Percentiles rank a stretch among this genome's conserved stretches.
Conservation (phyloP, 1,140 invertebrate species). For the Agrilus planipennis region DNA sequence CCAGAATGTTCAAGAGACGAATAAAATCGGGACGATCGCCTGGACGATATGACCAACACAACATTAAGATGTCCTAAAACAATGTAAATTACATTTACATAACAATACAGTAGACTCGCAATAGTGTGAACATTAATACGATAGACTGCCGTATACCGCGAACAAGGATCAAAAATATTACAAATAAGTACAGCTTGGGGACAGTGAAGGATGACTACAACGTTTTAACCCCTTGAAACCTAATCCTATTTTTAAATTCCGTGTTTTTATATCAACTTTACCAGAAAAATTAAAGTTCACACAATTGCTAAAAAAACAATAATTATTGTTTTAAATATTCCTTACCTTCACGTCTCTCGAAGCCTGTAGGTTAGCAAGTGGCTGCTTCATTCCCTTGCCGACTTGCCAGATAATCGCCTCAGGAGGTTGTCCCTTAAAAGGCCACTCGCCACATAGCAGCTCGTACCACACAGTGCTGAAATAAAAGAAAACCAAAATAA, state of each 20-base stretch:
- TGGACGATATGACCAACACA: constrained; percentile 84
- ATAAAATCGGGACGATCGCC: constrained; percentile 83
- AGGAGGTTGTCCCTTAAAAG: constrained; percentile 83
- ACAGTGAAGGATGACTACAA: too few species aligned
- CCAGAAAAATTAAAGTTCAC: too few species aligned
- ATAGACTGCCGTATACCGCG: too few species aligned
- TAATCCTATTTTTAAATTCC: too few species aligned
- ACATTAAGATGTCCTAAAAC: constrained; percentile 87
- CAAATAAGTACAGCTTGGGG: too few species aligned
- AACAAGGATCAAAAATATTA: too few species aligned
- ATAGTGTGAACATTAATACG: too few species aligned
- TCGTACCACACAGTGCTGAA: constrained; percentile 97
- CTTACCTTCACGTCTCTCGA: constrained; percentile 91
- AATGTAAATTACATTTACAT: too few species aligned
- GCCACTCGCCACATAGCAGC: constrained; percentile 90
- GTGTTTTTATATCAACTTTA: too few species aligned
- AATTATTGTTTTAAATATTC: constrained; percentile 4
- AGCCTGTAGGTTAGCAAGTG: constrained; percentile 85
- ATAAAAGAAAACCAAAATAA: constrained; percentile 26
- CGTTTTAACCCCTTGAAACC: too few species aligned
- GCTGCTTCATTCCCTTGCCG: constrained; percentile 91
- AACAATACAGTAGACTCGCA: too few species aligned
- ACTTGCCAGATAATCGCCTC: constrained; percentile 98
- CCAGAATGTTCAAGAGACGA: constrained; percentile 69
- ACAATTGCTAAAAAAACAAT: constrained; percentile 4